Evolutionary conservation across 1,140 invertebrate species (phyloP), one percentile per base, ranked within the genome.

Genomic region (Drosophila aff.): DNA sequence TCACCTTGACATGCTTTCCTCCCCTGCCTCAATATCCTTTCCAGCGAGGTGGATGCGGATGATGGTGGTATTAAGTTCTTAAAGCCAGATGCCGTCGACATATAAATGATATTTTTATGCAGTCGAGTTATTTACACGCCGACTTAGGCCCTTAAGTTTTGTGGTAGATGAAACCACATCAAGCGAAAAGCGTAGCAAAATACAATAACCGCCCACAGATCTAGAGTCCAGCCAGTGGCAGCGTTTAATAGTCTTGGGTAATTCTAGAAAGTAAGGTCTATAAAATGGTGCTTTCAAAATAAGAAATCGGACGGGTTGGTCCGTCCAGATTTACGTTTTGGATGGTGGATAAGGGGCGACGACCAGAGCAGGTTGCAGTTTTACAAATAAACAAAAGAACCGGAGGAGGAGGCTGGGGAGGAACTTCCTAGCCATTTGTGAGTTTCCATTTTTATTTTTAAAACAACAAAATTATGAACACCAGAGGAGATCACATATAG

Each of bases 131-230:
- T 68, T 62, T 50, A 31, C 53, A 58, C 50, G 49, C 44, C 23
- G 69, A 52, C 38, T 73, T 73, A 73, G 58, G 63, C 55, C 46
- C 81, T 81, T 52, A 78, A 68, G 46, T 57, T 26, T 44, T 68
- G 55, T 31, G 69, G 33, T 53, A 76, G 52, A 43, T 77, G 74
- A 61, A 82, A 73, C 84, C 84, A 78, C 81, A 84, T 73, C 69
- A 73, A 73, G 44, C 67, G 68, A 63, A 67, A 65, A 33, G 47
- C 63, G 21, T 55, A 31, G 33, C 64, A 75, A 78, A 87, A 41
- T 49, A 77, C 81, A 89, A 89, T 79, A 89, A 79, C 69, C 84
- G 80, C 83, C 84, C 83, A 79, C 83, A 77, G 18, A 33, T 40
- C 50, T 68, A 66, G 44, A 74, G 84, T 63, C 76, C 73, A 55